These are phyloP conservation scores for Lophius americanus DNA, from an alignment of 2,797 vertebrate genomes.

Conservation along the genomic window DNA sequence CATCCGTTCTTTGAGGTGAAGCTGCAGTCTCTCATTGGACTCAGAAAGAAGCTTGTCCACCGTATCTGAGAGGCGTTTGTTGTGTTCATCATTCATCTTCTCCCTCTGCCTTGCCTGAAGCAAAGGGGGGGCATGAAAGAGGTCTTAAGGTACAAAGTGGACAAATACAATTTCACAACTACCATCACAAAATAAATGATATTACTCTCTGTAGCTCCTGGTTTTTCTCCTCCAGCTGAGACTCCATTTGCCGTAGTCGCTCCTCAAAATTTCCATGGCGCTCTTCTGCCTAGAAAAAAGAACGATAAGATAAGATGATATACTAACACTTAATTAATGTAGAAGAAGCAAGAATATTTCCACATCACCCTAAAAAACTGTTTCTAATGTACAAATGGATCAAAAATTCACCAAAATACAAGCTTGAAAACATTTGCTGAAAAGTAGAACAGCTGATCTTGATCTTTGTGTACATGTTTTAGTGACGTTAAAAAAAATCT, in stretches of 20 bases:
- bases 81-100: conserved; percentile 96
- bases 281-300: conserved; percentile 85
- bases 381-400: not conserved
- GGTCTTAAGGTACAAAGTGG: not conserved
- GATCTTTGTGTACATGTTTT: not conserved
- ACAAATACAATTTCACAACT: not conserved
- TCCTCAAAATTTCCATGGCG: conserved; percentile 96
- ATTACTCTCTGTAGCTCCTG: conserved; percentile 91
- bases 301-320: too few species aligned
- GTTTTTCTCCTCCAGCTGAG: conserved; percentile 93
- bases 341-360: too few species aligned
- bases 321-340: too few species aligned
- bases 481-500: not conserved
- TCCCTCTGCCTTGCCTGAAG: conserved; percentile 91
- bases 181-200: not conserved
- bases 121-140: conserved; percentile 6
- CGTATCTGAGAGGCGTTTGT: conserved; percentile 92
- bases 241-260: conserved; percentile 90
- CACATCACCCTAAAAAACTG: not conserved
- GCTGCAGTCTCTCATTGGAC: conserved; percentile 93
- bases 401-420: not conserved
- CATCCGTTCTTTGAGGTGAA: conserved; percentile 96
- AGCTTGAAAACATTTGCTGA: not conserved
- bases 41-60: conserved; percentile 94
- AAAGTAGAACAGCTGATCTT: too few species aligned